phyloP scores from a whole-genome alignment of 30 jellyfish, hydroid and myxozoan genomes.

The Rhopilema esculentum region DNA sequence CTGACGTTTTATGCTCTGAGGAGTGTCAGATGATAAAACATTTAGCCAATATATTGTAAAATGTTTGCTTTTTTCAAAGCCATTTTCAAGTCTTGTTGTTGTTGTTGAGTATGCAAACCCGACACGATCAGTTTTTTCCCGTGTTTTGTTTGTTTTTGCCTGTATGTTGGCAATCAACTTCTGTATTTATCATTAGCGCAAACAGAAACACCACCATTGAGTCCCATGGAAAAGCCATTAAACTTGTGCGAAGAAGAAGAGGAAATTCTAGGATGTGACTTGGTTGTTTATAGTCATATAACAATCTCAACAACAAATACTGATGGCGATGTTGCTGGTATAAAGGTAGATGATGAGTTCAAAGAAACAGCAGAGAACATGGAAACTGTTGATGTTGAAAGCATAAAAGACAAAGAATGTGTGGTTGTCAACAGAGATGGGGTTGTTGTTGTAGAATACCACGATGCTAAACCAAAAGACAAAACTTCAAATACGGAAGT shows the following conservation, averaged over 20 bases:
- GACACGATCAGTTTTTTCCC: too few relatives aligned
- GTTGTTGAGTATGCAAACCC: background rate
- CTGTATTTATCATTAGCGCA: background rate
- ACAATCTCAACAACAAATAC: constrained; percentile 49
- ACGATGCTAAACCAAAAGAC: background rate
- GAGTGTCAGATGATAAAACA: too few relatives aligned
- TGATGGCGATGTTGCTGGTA: constrained; percentile 2
- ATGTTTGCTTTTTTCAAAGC: too few relatives aligned
- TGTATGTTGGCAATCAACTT: background rate
- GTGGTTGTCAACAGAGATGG: constrained; percentile 49
- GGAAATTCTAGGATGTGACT: constrained; percentile 45
- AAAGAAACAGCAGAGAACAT: constrained; percentile 8
- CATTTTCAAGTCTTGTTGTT: too few relatives aligned
- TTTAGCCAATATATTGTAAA: too few relatives aligned
- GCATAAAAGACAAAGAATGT: background rate
- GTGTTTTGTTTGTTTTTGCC: too few relatives aligned
- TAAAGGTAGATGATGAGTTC: background rate
- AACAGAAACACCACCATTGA: constrained; percentile 24
- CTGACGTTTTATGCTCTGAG: too few relatives aligned
- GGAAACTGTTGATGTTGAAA: background rate
- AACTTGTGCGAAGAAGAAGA: background rate
- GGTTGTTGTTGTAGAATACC: constrained; percentile 55
- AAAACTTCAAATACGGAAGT: background rate
- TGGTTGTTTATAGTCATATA: constrained; percentile 60
- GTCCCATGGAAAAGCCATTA: constrained; percentile 7